Conservation (phyloP, 2,888 invertebrate species). For the Melanotus villosus region DNA sequence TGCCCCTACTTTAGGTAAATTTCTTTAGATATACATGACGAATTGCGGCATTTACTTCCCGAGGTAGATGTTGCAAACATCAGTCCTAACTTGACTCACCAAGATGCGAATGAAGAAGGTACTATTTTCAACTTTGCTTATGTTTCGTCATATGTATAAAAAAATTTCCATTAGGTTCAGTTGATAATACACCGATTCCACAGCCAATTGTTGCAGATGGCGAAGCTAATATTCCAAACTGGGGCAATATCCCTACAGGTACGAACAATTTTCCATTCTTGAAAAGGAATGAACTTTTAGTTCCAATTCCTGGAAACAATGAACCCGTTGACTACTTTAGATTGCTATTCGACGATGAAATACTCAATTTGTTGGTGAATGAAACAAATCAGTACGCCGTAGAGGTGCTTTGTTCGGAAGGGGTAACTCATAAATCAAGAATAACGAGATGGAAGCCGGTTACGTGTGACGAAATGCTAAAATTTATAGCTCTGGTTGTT, state of each 20-base stretch:
- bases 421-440: slow-evolving; percentile 40
- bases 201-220: background rate
- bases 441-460: slow-evolving; percentile 54
- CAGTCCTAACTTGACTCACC: too few relatives aligned
- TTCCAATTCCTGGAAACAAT: background rate
- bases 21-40: too few relatives aligned
- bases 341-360: slow-evolving; percentile 1
- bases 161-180: too few relatives aligned
- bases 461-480: slow-evolving; percentile 50
- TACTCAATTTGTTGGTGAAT: slow-evolving; percentile 23
- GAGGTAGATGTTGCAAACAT: too few relatives aligned
- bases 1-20: too few relatives aligned
- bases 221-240: background rate
- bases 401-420: slow-evolving; percentile 28
- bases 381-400: slow-evolving; percentile 35
- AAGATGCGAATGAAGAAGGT: too few relatives aligned
- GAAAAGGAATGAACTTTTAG: background rate
- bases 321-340: slow-evolving; percentile 26
- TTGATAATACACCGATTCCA: background rate
- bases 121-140: too few relatives aligned
- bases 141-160: too few relatives aligned
- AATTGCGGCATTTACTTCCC: too few relatives aligned
- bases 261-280: slow-evolving; percentile 9
- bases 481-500: slow-evolving; percentile 59
- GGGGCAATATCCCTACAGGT: background rate